Base-by-base conservation (phyloP, 2,888 invertebrate species). In the Clivina fossor region DNA sequence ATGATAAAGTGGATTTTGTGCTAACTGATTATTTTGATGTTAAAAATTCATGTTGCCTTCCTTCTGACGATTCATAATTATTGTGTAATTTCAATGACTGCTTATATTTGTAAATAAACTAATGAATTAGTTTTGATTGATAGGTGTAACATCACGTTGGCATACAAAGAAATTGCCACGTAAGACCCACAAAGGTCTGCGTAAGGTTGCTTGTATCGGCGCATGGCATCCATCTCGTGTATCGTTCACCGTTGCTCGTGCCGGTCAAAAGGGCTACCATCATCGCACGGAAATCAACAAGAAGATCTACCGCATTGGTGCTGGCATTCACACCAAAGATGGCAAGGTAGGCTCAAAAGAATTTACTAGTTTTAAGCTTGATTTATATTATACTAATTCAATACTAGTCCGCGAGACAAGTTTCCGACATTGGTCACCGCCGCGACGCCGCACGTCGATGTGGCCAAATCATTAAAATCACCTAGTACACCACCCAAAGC, bases 191-290 rank as follows among this genome's bases (percentile, higher is more conserved):
- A 99, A 99, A 78, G 99, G 99, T 89, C 82, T 99, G 66, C 85
- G 93, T 60, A 99, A 98, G 76, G 99, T 99, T 57, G 99, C 99
- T 67, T 99, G 99, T 88, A 99, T 99, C 78, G 99, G 99, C 74
- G 99, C 99, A 2, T 99, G 99, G 99, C 99, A 99, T 98, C 99
- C 99, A 64, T 95, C 96, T 70, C 86, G 99, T 75, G 98, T 99
- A 26, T 93, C 94, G 67, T 98, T 94, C 81, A 95, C 98, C 57
- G 99, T 99, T 43, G 99, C 99, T 57, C 90, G 99, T 78, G 99
- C 99, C 75, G 98, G 99, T 86, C 96, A 97, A 77, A 99, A 99
- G 78, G 99, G 99, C 67, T 99, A 96, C 79, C 98, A 99, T 74
- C 99, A 99, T 74, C 88, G 99, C 74, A 99, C 99, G 48, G 98